Conservation (phyloP, 2,113 vertebrate genomes). For the Anser brachyrhynchus region DNA sequence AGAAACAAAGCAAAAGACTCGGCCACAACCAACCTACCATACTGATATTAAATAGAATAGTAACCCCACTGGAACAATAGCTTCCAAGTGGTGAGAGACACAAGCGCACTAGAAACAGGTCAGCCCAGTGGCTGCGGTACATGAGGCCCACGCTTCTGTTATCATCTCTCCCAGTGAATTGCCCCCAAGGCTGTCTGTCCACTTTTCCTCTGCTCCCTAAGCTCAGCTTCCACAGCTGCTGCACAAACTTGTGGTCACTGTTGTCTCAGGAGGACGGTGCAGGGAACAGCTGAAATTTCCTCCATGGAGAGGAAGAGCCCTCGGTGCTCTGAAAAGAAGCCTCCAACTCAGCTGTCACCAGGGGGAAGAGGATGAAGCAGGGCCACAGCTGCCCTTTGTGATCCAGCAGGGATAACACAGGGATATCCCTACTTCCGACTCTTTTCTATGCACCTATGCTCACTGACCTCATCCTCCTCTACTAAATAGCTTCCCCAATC, state of each 20-base stretch:
- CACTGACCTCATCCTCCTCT: background rate
- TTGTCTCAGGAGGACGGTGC: background rate
- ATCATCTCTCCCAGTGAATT: no score
- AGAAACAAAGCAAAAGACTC: background rate
- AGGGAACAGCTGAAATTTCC: background rate
- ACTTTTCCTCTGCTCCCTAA: background rate
- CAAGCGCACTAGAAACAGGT: background rate
- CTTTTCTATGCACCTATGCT: rapidly evolving
- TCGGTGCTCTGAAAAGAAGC: background rate
- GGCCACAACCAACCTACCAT: background rate
- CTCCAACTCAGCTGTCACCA: background rate
- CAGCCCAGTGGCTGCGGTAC: background rate
- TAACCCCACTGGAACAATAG: background rate
- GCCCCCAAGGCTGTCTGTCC: background rate
- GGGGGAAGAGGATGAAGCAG: background rate
- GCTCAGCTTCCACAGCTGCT: background rate
- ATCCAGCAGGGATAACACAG: background rate
- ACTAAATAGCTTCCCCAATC: background rate
- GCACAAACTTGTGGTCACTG: background rate
- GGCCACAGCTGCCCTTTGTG: background rate
- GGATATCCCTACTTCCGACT: background rate
- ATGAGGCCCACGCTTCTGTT: background rate
- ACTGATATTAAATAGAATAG: background rate
- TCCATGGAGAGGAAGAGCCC: no score
- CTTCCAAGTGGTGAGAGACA: rapidly evolving